A percentile compares a stretch with the other conserved stretches of the same genome.
These are phyloP conservation scores for Thaleichthys pacificus DNA, from an alignment of 2,797 vertebrate genomes.

Conservation along the genomic window DNA sequence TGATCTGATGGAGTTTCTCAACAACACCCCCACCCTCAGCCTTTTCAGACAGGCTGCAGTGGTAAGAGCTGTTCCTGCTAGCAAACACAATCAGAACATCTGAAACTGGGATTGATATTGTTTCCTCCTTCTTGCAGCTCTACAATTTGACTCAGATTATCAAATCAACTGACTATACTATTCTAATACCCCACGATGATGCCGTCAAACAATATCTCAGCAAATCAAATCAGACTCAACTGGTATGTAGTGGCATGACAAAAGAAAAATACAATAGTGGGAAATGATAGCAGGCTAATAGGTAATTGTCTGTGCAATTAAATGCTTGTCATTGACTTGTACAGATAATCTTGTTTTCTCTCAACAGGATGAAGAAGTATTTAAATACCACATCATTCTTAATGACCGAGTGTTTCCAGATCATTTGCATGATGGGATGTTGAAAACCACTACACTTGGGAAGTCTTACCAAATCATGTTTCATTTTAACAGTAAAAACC, in stretches of 20 bases:
- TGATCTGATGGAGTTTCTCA: slow-evolving; percentile 78
- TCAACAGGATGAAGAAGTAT: slow-evolving; percentile 72
- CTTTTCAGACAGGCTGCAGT: slow-evolving; percentile 76
- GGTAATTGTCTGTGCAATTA: too few relatives aligned
- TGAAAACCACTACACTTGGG: slow-evolving; percentile 84
- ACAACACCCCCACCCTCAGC: slow-evolving; percentile 77
- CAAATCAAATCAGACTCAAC: slow-evolving; percentile 60
- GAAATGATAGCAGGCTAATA: not conserved
- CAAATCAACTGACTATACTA: slow-evolving; percentile 70
- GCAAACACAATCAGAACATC: not conserved
- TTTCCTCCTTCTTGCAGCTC: slow-evolving; percentile 64
- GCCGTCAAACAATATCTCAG: slow-evolving; percentile 79
- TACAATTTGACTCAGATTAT: slow-evolving; percentile 77
- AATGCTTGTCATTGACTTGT: too few relatives aligned
- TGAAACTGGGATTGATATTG: not conserved
- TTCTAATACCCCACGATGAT: slow-evolving; percentile 85
- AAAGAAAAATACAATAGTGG: not conserved
- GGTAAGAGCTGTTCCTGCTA: slow-evolving; percentile 65
- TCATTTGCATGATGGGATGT: slow-evolving; percentile 72
- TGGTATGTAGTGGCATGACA: not conserved
- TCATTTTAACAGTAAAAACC: slow-evolving; percentile 66
- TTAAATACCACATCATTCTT: slow-evolving; percentile 84
- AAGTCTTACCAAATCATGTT: slow-evolving; percentile 85
- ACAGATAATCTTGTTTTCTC: not conserved
- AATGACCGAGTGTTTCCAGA: slow-evolving; percentile 74